Conservation (phyloP, 2,797 vertebrate genomes). For the Malurus leucopterus region DNA sequence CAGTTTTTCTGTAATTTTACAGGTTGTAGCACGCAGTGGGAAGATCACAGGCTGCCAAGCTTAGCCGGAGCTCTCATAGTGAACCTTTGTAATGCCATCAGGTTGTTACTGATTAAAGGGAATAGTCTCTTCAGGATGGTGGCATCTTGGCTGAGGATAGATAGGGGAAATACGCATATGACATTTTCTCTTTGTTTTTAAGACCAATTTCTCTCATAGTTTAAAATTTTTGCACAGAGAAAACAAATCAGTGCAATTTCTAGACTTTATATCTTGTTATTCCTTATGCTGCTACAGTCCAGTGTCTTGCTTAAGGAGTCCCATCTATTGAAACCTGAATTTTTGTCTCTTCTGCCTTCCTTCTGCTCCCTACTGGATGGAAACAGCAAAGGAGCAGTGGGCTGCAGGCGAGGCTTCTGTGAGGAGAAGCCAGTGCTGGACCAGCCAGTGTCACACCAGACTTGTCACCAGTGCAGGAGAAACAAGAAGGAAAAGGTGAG, state of each 20-base stretch:
- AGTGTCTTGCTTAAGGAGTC: neutral
- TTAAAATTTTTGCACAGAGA: neutral
- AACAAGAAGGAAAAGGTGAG: neutral
- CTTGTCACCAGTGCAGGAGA: rapidly evolving
- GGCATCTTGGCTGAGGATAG: neutral
- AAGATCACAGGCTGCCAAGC: rapidly evolving
- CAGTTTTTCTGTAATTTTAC: neutral
- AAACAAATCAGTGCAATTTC: neutral
- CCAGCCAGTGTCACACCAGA: neutral
- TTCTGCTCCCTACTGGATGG: rapidly evolving
- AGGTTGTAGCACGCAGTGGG: neutral
- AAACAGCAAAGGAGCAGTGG: rapidly evolving
- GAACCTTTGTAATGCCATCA: neutral
- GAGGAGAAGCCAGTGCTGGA: rapidly evolving
- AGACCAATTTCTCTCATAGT: neutral
- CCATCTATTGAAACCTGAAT: neutral
- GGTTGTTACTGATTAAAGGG: neutral
- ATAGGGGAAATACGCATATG: neutral
- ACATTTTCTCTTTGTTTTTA: neutral
- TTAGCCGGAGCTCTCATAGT: neutral
- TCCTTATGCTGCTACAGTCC: neutral
- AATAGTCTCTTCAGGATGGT: neutral
- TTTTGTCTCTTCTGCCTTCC: neutral
- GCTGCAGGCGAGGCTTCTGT: neutral
- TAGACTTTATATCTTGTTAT: neutral